Conservation (phyloP, 2,888 invertebrate genomes). For the Oeneis ivallda region DNA sequence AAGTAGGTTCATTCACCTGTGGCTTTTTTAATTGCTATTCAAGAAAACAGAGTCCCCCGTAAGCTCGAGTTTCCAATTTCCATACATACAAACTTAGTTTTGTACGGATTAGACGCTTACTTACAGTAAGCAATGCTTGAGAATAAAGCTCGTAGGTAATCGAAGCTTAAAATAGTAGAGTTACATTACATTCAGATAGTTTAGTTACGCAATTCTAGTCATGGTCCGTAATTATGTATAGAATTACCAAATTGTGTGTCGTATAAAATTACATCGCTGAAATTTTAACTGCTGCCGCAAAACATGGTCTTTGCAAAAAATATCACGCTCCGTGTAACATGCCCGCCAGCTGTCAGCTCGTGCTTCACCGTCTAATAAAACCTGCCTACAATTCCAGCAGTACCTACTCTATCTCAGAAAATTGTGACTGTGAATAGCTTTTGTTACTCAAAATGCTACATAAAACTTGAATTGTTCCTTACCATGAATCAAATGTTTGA, state of each 20-base stretch:
- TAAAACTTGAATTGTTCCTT: slow-evolving; percentile 42
- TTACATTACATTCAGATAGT: slow-evolving; percentile 14
- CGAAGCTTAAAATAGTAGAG: slow-evolving; percentile 5
- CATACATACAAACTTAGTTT: too few relatives aligned
- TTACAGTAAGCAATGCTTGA: neutral
- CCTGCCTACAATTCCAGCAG: slow-evolving; percentile 12
- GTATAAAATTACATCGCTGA: slow-evolving; percentile 67
- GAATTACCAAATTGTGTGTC: slow-evolving; percentile 51
- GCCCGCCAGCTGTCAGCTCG: slow-evolving; percentile 62
- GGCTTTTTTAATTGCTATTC: slow-evolving; percentile 29
- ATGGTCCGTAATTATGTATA: slow-evolving; percentile 44
- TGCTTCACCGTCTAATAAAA: slow-evolving; percentile 29
- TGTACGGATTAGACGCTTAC: too few relatives aligned
- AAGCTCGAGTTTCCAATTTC: too few relatives aligned
- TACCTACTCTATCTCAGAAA: slow-evolving; percentile 13
- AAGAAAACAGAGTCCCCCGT: too few relatives aligned
- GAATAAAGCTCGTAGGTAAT: slow-evolving; percentile 17
- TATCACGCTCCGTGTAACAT: slow-evolving; percentile 70
- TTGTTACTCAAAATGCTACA: slow-evolving; percentile 26
- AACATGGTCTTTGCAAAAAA: slow-evolving; percentile 70
- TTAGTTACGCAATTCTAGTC: slow-evolving; percentile 27
- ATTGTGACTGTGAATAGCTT: slow-evolving; percentile 22
- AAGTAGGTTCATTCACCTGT: slow-evolving; percentile 17
- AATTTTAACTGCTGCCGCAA: slow-evolving; percentile 64
- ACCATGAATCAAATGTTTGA: slow-evolving; percentile 68